Evolutionary conservation across 2,797 vertebrate species (phyloP), one percentile per base, ranked within the genome.

Genomic region (Clarias platycephalus): DNA sequence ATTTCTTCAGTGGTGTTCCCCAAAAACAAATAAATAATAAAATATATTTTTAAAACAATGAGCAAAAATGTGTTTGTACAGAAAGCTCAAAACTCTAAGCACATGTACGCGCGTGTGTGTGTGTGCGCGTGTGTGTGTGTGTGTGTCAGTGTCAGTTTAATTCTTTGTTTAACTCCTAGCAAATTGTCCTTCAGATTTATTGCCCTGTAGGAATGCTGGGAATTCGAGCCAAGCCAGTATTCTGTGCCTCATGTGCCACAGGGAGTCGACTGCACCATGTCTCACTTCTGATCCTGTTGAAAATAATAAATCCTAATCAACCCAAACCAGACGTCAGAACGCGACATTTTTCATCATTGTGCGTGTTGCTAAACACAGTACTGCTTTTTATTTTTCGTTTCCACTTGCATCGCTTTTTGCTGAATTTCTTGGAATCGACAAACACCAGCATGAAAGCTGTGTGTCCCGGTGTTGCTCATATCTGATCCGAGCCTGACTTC

Each of bases 131-230:
- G 74, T 76, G 75, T 70, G 64, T 80, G 18, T 78, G 72, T 76
- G 75, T 70, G 64, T 80, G 49, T 87, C 31, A 62, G 57, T 62
- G 83, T 76, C 24, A 34, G 31, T 84, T 63, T 71, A 63, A 83
- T 71, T 62, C 67, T 85, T 79, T 86, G 81, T 85, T 76, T 77
- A 87, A 83, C 80, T 84, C 55, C 64, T 31, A 72, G 81, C 76
- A 85, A 80, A 85, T 89, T 87, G 83, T 77, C 67, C 74, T 24
- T 49, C 53, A 82, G 76, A 87, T 86, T 85, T 83, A 80, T 55
- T 81, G 77, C 64, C 26, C 55, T 63, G 60, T 63, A 58, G 83
- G 84, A 86, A 85, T 87, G 83, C 85, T 85, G 71, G 60, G 71
- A 89, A 86, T 80, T 80, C 79, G 16, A 37, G 37, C 68, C 40